Conservation (phyloP, 2,888 invertebrate species). For the Julus scanicus region DNA sequence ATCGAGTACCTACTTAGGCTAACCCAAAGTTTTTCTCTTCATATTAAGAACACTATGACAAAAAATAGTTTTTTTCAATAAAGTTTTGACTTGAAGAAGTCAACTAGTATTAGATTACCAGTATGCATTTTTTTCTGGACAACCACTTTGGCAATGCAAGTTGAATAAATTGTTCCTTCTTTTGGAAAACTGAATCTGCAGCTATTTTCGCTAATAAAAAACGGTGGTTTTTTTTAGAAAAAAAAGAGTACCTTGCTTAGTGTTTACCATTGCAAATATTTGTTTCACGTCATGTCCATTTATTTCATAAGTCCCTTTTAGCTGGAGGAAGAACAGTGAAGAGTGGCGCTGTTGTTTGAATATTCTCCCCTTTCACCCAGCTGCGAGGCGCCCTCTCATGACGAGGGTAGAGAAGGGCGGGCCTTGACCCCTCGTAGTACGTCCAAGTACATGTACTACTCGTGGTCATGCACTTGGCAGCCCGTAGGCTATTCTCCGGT, state of each 20-base stretch:
- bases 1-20: neutral
- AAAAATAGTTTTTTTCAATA: no score
- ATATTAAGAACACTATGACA: neutral
- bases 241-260: no score
- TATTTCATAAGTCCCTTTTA: neutral
- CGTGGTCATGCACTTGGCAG: conserved; percentile 15
- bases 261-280: no score
- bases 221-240: neutral
- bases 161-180: no score
- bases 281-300: no score
- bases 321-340: conserved; percentile 9
- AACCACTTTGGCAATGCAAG: no score
- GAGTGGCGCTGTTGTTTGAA: conserved; percentile 13
- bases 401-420: conserved; percentile 33
- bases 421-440: conserved; percentile 13
- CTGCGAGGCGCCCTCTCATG: conserved; percentile 33
- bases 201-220: neutral
- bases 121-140: no score
- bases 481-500: conserved; percentile 15
- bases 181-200: no score
- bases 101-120: neutral
- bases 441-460: conserved; percentile 13
- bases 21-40: no score
- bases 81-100: neutral
- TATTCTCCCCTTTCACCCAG: neutral